Base-by-base conservation (phyloP, 2,113 vertebrate species). In the Colistium nudipinnis region DNA sequence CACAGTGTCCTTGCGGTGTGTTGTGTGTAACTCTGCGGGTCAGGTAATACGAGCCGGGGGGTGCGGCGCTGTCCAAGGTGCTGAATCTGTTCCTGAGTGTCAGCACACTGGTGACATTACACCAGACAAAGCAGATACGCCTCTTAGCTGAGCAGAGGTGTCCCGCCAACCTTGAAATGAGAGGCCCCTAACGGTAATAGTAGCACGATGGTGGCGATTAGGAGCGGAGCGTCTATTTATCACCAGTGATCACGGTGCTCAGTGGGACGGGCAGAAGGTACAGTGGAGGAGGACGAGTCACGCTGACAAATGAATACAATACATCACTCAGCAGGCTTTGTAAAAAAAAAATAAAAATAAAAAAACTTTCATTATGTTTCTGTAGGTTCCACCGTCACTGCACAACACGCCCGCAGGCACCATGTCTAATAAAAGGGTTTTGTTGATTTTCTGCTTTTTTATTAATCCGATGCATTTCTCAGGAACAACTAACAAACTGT, bases 141-240 rank as follows among this genome's bases (percentile, higher is more conserved):
- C 38, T 74, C 70, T 88, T 52, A 4, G 62, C 38, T 3, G 36
- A 68, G 59, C 70, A 16, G 74, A 74, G 77, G 52, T 19, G 67
- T 65, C 72, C 35, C 76, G 81, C 78, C 82, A 87, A 69, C 47
- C 54, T 70, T 60, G 51, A 81, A 80, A 84, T 45, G 74, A 83
- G 74, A 13, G 53, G 52, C 57, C 68, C 60, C 52, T 86, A 78
- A n/a, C 83, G 60, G 65, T 88, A 86, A 87, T 81, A 72, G 76
- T 47, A 59, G 67, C 48, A 44, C 36, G 43, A 84, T 75, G 67
- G 76, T 59, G 59, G 78, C 72, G 80, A 88, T 87, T 81, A 84
- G 67, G 52, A 65, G 59, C 11, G 14, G 70, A 82, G 61, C 57
- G 62, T 73, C 80, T 62, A 86, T 88, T 83, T 76, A 84, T 88